These are phyloP conservation scores for Halocaridina rubra DNA, from an alignment of 2,888 invertebrate species.

Conservation along the genomic window DNA sequence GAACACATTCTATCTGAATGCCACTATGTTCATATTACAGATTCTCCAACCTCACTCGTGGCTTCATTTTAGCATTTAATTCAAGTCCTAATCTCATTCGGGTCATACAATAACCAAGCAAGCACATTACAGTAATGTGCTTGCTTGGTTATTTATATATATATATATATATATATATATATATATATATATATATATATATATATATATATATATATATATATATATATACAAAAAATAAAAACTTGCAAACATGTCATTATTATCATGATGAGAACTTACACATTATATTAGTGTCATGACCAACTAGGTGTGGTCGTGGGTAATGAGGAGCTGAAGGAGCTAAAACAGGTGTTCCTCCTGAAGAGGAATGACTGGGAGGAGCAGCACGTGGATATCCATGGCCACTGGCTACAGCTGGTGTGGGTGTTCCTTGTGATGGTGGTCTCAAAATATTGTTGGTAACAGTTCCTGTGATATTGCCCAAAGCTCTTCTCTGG, in stretches of 20 bases:
- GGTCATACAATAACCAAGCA: too few species aligned
- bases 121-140: too few species aligned
- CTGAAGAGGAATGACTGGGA: constrained; percentile 51
- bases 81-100: too few species aligned
- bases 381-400: constrained; percentile 68
- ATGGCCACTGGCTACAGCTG: constrained; percentile 65
- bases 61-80: too few species aligned
- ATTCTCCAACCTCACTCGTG: too few species aligned
- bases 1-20: too few species aligned
- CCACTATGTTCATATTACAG: too few species aligned
- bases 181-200: constrained; percentile 11
- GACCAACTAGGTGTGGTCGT: constrained; percentile 84
- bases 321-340: constrained; percentile 62
- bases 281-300: constrained; percentile 89
- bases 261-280: constrained; percentile 64
- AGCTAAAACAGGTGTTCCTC: constrained; percentile 61
- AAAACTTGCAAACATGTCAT: neutral
- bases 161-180: neutral
- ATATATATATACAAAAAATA: neutral
- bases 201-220: constrained; percentile 27
- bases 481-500: constrained; percentile 71
- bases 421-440: constrained; percentile 64
- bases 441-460: constrained; percentile 50
- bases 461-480: constrained; percentile 71
- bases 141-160: too few species aligned